A percentile compares a stretch with the other conserved stretches of the same genome.
phyloP scores from a whole-genome alignment of 2,113 vertebrate genomes.

The Strix uralensis region DNA sequence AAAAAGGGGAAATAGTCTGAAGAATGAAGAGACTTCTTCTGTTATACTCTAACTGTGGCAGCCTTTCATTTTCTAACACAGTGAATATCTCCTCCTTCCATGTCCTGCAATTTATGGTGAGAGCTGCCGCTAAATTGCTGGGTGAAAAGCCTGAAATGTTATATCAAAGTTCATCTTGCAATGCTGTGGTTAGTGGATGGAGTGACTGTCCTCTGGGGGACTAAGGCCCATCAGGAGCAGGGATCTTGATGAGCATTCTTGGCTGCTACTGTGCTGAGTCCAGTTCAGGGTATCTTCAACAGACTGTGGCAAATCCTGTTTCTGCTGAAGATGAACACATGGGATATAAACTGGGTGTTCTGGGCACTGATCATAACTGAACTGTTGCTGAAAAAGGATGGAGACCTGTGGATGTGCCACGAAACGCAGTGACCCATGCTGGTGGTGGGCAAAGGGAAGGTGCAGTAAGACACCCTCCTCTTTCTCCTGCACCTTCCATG shows the following conservation, averaged over 20 bases:
- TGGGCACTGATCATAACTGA: neutral
- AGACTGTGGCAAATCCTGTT: neutral
- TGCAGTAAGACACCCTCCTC: neutral
- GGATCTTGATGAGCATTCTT: neutral
- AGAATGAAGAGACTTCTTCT: neutral
- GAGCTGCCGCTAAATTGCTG: neutral
- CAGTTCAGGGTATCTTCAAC: neutral
- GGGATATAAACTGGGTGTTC: neutral
- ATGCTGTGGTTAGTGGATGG: fast-evolving
- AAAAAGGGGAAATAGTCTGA: neutral
- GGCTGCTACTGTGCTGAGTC: neutral
- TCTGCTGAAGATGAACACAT: neutral
- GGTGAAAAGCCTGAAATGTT: neutral
- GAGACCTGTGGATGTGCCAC: neutral
- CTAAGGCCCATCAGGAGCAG: neutral
- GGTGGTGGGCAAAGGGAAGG: neutral
- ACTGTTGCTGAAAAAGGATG: neutral
- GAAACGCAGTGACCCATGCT: fast-evolving
- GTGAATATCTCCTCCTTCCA: neutral
- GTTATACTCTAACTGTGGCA: neutral
- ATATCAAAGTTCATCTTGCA: neutral
- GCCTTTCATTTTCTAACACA: neutral
- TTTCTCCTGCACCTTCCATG: neutral
- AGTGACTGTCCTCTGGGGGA: neutral
- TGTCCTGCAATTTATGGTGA: neutral